Conservation (phyloP, 1,140 invertebrate species). For the Pseudomyrmex flavicornis region DNA sequence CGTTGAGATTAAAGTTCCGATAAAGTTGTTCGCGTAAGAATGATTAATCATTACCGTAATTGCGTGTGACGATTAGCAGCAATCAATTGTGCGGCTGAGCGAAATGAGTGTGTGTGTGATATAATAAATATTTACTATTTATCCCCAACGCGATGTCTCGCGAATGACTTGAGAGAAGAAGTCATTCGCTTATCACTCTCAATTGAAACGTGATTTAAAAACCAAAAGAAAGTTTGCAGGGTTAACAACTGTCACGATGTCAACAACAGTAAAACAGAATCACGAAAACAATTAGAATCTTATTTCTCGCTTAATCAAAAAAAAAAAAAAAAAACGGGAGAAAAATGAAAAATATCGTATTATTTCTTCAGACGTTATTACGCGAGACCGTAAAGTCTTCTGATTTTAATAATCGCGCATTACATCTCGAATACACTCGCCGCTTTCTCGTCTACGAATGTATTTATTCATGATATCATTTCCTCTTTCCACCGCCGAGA, state of each 20-base stretch:
- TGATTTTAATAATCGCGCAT: slow-evolving; percentile 11
- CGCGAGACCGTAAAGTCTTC: background rate
- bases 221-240: background rate
- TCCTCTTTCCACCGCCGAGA: too few relatives aligned
- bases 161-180: too few relatives aligned
- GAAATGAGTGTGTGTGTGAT: too few relatives aligned
- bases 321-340: too few relatives aligned
- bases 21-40: background rate
- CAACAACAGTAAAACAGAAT: background rate
- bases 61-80: too few relatives aligned
- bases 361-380: background rate
- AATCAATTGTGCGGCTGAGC: too few relatives aligned
- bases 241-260: background rate
- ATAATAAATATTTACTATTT: too few relatives aligned
- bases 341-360: background rate
- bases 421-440: background rate
- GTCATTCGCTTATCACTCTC: too few relatives aligned
- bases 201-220: background rate
- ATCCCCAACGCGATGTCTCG: too few relatives aligned
- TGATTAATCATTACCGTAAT: background rate
- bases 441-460: background rate
- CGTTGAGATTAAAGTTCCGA: background rate
- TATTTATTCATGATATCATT: slow-evolving; percentile 21
- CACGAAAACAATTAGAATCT: background rate
- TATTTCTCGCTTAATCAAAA: background rate